phyloP scores from a whole-genome alignment of 2,797 vertebrate genomes.

The Catamblyrhynchus diadema region DNA sequence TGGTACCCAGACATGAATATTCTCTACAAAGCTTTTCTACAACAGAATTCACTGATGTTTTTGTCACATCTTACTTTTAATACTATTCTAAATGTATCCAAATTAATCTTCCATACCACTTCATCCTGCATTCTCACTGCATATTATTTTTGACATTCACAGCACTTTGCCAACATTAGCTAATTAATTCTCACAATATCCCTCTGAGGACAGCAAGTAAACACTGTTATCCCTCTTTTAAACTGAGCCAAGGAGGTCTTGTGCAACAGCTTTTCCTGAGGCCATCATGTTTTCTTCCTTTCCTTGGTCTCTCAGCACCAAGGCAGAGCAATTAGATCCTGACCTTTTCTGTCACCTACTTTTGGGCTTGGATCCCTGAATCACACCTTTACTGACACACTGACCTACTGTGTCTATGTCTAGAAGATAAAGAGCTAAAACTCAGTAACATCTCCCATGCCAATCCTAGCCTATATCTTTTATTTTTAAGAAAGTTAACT shows the following conservation, averaged over 20 bases:
- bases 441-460: neutral
- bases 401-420: neutral
- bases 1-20: neutral
- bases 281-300: neutral
- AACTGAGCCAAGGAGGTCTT: neutral
- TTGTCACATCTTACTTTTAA: neutral
- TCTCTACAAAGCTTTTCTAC: neutral
- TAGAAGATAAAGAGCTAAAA: neutral
- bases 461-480: neutral
- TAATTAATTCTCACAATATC: neutral
- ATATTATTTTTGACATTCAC: neutral
- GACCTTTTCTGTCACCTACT: neutral
- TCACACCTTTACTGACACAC: neutral
- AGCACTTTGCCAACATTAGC: neutral
- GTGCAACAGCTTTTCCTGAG: neutral
- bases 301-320: neutral
- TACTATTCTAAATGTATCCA: neutral
- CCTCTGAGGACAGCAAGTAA: neutral
- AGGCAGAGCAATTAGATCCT: slow-evolving; percentile 13
- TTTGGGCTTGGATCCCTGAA: neutral
- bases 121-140: neutral
- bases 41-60: neutral
- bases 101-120: neutral
- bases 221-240: neutral
- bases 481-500: neutral